phyloP scores from a whole-genome alignment of 2,888 invertebrate species.

The Leptopilina syphax region DNA sequence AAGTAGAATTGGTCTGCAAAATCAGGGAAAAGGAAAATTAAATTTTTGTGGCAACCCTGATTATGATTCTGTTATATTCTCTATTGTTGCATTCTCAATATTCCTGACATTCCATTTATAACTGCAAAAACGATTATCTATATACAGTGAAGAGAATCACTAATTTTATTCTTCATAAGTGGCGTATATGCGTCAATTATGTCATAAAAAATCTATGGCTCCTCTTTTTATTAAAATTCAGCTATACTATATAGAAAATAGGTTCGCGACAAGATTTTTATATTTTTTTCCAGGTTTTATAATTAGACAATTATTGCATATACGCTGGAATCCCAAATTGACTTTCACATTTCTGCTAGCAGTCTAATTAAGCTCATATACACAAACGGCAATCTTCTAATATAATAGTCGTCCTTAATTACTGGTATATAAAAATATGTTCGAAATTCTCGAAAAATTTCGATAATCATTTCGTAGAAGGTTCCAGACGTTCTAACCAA shows the following conservation, averaged over 20 bases:
- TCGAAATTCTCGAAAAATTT: constrained; percentile 1
- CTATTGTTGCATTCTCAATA: too few relatives aligned
- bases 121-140: neutral
- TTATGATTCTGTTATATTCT: too few relatives aligned
- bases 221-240: neutral
- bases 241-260: too few relatives aligned
- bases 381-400: neutral
- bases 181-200: neutral
- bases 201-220: neutral
- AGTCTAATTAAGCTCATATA: constrained; percentile 20
- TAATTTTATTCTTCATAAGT: neutral
- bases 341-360: neutral
- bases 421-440: neutral
- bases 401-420: neutral
- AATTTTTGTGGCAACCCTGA: too few relatives aligned
- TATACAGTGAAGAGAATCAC: neutral
- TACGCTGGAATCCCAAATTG: neutral
- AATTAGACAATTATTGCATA: neutral
- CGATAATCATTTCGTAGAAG: neutral
- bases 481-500: neutral
- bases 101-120: neutral
- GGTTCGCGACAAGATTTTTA: too few relatives aligned
- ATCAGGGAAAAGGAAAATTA: too few relatives aligned
- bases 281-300: constrained; percentile 1
- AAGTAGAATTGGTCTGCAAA: too few relatives aligned